Base-by-base conservation (phyloP, 30 jellyfish, hydroid and myxozoan genomes). In the Aurelia sp. region DNA sequence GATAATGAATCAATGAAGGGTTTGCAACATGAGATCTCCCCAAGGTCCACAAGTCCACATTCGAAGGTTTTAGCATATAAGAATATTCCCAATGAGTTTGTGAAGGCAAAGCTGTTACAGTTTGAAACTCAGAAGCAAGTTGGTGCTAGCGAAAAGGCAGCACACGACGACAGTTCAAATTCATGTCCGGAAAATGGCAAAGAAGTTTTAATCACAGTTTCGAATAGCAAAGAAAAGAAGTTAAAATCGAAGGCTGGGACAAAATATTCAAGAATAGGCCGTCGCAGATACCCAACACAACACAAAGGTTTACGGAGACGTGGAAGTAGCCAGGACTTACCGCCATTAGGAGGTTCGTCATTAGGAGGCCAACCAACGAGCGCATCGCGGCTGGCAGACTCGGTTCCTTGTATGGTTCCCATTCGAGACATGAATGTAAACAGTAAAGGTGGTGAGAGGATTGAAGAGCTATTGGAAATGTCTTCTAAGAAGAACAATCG, bases 201-300 rank as follows among this genome's bases (percentile, higher is more conserved):
- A 33, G 87, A 22, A 11, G 19, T 35, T 2, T 53, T 30, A 27
- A 22, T 13, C 44, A 44, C 27, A 41, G 48, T 30, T 8, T 16
- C 60, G 61, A 44, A 66, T 4, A 63, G 70, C 58, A 35, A 31
- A 31, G 89, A n/a, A 21, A 62, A 77, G 61, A 65, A 79, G 61
- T 52, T 17, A 27, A 79, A 66, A 41, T 15, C 31, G 44, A 69
- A 69, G 57, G 19, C 65, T 13, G 57, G 9, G 17, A 24, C 62
- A 55, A 69, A 69, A 35, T 40, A 50, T 21, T 50, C 27, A 16
- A 31, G 80, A 50, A 27, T 50, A 15, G 89, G 80, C 5, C 66
- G 44, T 47, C 80, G 80, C 3, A 79, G 66, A 52, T 79, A 79
- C 38, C 89, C 89, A 8, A 18, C 73, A 79, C 80, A 58, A 47